Percentiles rank a stretch among this genome's conserved stretches.
These are phyloP conservation scores for Bombus turneri DNA, from an alignment of 1,140 invertebrate genomes.

Conservation along the genomic window DNA sequence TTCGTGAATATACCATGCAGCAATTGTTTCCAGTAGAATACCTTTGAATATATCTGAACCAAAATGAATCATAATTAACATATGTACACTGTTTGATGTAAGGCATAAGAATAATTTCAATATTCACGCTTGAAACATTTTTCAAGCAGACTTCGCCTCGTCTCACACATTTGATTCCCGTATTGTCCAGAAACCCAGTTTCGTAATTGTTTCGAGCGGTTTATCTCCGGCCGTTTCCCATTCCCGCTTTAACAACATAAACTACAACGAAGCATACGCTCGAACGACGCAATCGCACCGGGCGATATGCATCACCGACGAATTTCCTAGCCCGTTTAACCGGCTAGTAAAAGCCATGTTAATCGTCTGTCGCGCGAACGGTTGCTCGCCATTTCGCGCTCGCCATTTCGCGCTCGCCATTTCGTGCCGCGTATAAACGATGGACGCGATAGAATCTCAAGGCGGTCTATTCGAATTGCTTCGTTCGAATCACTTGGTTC, in stretches of 20 bases:
- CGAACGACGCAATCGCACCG: neutral
- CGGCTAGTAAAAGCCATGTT: slow-evolving; percentile 3
- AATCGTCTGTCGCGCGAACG: neutral
- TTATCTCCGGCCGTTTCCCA: neutral
- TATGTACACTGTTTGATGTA: too few relatives aligned
- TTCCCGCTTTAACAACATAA: neutral
- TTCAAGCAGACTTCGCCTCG: neutral
- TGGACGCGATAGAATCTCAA: neutral
- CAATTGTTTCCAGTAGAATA: neutral
- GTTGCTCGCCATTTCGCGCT: neutral
- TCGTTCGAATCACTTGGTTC: neutral
- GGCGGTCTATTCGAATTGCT: neutral
- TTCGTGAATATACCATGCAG: neutral
- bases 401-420: neutral
- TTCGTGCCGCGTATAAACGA: neutral
- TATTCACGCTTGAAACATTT: neutral
- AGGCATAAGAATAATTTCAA: too few relatives aligned
- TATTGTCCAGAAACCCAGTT: neutral
- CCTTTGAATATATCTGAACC: neutral
- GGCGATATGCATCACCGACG: neutral
- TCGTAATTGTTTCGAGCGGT: neutral
- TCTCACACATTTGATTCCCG: neutral
- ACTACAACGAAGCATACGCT: neutral
- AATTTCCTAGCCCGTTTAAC: slow-evolving; percentile 4
- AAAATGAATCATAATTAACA: neutral